Base-by-base conservation (phyloP, 2,797 vertebrate species). In the Valencia hispanica region DNA sequence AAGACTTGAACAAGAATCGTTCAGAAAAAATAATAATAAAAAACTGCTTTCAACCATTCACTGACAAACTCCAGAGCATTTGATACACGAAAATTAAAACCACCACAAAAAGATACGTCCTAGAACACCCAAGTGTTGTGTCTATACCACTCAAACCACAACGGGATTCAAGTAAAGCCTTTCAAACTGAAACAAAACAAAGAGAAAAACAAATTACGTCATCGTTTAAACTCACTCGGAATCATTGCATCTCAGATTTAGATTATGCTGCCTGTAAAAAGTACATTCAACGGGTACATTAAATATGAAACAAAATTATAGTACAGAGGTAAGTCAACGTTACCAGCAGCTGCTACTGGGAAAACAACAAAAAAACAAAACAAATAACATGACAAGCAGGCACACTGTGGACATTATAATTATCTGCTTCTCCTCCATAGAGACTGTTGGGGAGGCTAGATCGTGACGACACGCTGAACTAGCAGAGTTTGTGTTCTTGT, bases 241-340 rank as follows among this genome's bases (percentile, higher is more conserved):
- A 92, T 90, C 87, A 75, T 79, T 92, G 88, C 90, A 85, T 90
- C 80, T 87, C 79, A 78, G 88, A 86, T 90, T 90, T 76, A 78
- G 91, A 93, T 88, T 84, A 88, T 81, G 85, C 74, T 81, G 81
- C 79, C 86, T 86, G 84, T 86, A 87, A 89, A 91, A 92, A 93
- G 84, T 95, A 95, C 94, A 95, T 95, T 95, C 95, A 93, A 89
- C 91, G 80, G 81, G 90, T 91, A 82, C 82, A 80, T 92, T 80
- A 86, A 87, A 85, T 50, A 87, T 86, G 85, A 72, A 90, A 85
- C 71, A 83, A 75, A 92, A 87, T 4, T n/a, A 77, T 74, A 88
- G 87, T 70, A 85, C 79, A 78, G 74, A 94, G 76, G 83, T 89
- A 78, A 91, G 84, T 80, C 43, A 78, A 78, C 88, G 43, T 61